Evolutionary conservation across 2,797 vertebrate genomes (phyloP).

Genomic region (Microtus agrestis): DNA sequence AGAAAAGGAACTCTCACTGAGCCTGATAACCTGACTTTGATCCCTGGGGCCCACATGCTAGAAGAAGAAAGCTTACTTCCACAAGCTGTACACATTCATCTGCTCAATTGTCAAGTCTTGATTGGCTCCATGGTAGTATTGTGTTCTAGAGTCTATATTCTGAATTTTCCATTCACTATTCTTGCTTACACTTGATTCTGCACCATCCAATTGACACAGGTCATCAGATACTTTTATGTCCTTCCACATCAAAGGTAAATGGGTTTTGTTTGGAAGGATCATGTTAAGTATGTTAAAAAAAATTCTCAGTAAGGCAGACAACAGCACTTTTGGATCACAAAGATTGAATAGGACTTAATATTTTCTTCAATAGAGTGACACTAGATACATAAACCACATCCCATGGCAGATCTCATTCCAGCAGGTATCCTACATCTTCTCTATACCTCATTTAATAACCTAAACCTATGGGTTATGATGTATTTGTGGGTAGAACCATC

Average conservation of each 20-base stretch:
- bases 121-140: background rate
- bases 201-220: background rate
- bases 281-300: conserved; percentile 26
- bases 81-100: background rate
- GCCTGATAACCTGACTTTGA: background rate
- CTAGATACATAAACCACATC: background rate
- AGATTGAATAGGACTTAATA: background rate
- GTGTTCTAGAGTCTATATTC: background rate
- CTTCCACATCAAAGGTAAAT: background rate
- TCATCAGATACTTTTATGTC: background rate
- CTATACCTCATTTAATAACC: background rate
- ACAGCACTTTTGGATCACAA: background rate
- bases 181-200: background rate
- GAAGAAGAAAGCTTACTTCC: background rate
- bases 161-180: too few species aligned
- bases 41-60: too few species aligned
- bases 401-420: too few species aligned
- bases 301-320: background rate
- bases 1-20: background rate
- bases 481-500: background rate
- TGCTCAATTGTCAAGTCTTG: background rate
- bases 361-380: background rate
- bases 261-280: background rate
- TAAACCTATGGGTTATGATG: background rate
- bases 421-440: background rate